phyloP scores from a whole-genome alignment of 1,140 invertebrate species.

The Plectrocnemia conspersa region DNA sequence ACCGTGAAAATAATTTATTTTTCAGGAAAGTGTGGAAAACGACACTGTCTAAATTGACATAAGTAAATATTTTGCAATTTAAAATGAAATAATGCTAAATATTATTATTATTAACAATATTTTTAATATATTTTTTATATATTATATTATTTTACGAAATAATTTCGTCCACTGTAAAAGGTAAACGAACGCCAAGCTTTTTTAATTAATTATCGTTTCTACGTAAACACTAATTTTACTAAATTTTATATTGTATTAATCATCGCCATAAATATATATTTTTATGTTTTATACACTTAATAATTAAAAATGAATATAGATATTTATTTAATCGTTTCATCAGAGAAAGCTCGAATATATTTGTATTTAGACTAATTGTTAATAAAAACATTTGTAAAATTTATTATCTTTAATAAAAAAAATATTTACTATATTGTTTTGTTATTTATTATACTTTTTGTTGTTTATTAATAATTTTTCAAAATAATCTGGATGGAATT shows the following conservation, averaged over 20 bases:
- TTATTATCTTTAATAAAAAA: conserved; percentile 1
- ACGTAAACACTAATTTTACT: not conserved
- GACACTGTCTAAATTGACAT: conserved; percentile 28
- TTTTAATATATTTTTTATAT: not conserved
- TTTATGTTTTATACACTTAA: not conserved
- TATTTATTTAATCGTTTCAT: not conserved
- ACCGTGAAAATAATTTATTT: conserved; percentile 9
- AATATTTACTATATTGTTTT: not conserved
- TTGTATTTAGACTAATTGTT: not conserved
- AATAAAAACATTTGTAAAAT: not conserved
- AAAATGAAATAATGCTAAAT: not conserved
- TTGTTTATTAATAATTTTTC: no score
- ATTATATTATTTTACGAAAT: not conserved
- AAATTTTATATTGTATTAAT: not conserved
- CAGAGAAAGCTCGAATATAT: not conserved
- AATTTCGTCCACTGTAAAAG: conserved; percentile 17
- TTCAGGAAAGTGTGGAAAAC: conserved; percentile 35
- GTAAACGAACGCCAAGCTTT: conserved; percentile 18
- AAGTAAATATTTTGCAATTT: not conserved
- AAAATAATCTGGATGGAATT: no score
- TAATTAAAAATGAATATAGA: not conserved
- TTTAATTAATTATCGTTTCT: not conserved
- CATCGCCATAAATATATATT: not conserved
- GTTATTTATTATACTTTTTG: not conserved
- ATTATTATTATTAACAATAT: not conserved